Base-by-base conservation (phyloP, 1,140 invertebrate genomes). In the Zaprionus taronus region DNA sequence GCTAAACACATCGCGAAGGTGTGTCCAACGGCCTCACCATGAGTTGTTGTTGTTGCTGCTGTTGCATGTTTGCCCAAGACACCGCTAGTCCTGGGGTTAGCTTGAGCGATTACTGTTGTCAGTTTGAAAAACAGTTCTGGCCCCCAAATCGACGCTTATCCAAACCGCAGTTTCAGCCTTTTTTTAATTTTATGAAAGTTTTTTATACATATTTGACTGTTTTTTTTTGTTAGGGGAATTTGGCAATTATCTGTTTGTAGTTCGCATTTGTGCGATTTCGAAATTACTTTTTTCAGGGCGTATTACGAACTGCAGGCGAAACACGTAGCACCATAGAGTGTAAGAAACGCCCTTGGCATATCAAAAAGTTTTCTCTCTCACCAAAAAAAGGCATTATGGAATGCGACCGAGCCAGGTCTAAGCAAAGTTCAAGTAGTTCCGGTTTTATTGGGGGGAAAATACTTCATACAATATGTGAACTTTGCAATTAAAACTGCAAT, bases 61-160 rank as follows among this genome's bases (percentile, higher is more conserved):
- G 69, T 62, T 71, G 68, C 47, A 65, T 77, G 73, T 70, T 66
- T 44, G 49, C 38, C 47, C 9, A n/a, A 17, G 28, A 26, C 24
- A 24, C 12, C 26, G 26, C 28, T 47, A n/a, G 41, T 62, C 47
- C 26, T 65, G 41, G 12, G 22, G 17, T 49, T 51, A 47, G n/a
- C 31, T 77, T 87, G 85, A 87, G 84, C 78, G 84, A 87, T 87
- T 87, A 81, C 84, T 58, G 81, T 79, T 87, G 84, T 87, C 84
- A 90, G 84, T 36, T 78, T 79, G 68, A 78, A 58, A 72, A 83
- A 87, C 83, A 83, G 68, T 81, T 89, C 51, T 70, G 55, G 26
- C 11, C n/a, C 57, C 57, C 41, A 9, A 20, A 34, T 22, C 24
- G 17, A 14, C 66, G 61, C 62, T 81, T 83, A 87, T 87, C 83